A percentile compares a stretch with the other conserved stretches of the same genome.
Conservation (phyloP, 2,113 vertebrate genomes). For the Helogale parvula region DNA sequence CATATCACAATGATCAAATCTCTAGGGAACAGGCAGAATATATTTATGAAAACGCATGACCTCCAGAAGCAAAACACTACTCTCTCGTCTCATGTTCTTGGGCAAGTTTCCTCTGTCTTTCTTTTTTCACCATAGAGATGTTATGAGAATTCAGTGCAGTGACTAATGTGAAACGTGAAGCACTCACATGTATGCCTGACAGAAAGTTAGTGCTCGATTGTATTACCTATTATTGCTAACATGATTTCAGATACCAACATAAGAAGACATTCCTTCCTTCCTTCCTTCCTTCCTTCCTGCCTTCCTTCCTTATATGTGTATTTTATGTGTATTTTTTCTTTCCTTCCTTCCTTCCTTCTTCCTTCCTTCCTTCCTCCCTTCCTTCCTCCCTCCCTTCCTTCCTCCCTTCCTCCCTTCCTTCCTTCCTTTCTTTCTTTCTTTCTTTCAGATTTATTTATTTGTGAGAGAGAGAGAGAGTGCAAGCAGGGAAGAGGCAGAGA, state of each 20-base stretch:
- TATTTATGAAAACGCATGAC: not conserved
- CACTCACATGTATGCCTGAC: not conserved
- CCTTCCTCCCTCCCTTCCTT: too few relatives aligned
- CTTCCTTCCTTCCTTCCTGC: too few relatives aligned
- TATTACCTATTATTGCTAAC: not conserved
- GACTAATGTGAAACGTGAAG: not conserved
- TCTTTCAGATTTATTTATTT: too few relatives aligned
- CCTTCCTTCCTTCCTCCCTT: too few relatives aligned
- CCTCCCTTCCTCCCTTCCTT: rapidly evolving
- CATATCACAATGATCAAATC: not conserved
- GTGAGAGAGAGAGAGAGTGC: too few relatives aligned
- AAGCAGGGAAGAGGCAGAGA: too few relatives aligned
- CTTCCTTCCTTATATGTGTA: too few relatives aligned
- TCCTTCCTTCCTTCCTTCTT: too few relatives aligned
- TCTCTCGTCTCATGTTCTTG: not conserved
- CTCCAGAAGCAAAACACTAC: not conserved
- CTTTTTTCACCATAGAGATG: not conserved
- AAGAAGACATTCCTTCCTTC: not conserved
- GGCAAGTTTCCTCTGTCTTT: not conserved
- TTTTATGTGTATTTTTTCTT: too few relatives aligned
- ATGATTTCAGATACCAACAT: not conserved
- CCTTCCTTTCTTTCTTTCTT: too few relatives aligned
- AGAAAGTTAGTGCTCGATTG: not conserved
- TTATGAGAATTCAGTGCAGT: not conserved
- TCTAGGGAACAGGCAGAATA: not conserved